Percentiles rank a stretch among this genome's conserved stretches.
These are phyloP conservation scores for Xanthia icteritia DNA, from an alignment of 2,888 invertebrate species.

Conservation along the genomic window DNA sequence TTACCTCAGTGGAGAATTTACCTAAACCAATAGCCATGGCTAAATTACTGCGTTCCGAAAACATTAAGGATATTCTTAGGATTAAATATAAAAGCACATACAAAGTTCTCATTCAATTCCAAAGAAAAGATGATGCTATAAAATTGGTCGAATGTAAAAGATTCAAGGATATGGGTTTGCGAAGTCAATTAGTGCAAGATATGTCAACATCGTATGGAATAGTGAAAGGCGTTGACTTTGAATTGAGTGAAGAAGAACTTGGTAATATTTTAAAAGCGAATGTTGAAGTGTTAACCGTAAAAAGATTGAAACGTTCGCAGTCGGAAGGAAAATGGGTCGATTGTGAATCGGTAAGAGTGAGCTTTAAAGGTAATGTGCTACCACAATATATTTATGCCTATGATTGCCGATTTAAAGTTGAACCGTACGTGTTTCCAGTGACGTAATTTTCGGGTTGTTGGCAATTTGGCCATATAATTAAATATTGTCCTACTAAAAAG, in stretches of 20 bases:
- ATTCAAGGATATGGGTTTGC: neutral
- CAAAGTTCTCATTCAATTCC: too few species aligned
- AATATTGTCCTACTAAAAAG: constrained; percentile 6
- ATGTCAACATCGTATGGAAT: neutral
- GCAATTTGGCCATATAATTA: constrained; percentile 2
- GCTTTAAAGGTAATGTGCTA: neutral
- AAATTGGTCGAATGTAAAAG: too few species aligned
- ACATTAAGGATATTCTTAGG: too few species aligned
- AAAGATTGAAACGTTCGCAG: neutral
- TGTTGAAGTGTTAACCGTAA: neutral
- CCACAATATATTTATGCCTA: constrained; percentile 8
- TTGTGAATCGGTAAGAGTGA: neutral
- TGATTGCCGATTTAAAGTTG: neutral
- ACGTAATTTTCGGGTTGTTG: constrained; percentile 4
- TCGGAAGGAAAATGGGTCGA: neutral
- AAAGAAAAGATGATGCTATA: too few species aligned
- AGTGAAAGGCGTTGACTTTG: neutral
- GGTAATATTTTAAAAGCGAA: neutral
- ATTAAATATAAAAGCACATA: too few species aligned
- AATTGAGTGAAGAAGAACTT: neutral
- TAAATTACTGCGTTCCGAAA: too few species aligned
- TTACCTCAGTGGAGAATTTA: too few species aligned
- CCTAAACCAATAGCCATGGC: too few species aligned
- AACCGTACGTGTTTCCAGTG: neutral
- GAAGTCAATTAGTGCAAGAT: neutral